Percentiles rank a stretch among this genome's conserved stretches.
Conservation (phyloP, 2,797 vertebrate genomes). For the Graptemys geographica region DNA sequence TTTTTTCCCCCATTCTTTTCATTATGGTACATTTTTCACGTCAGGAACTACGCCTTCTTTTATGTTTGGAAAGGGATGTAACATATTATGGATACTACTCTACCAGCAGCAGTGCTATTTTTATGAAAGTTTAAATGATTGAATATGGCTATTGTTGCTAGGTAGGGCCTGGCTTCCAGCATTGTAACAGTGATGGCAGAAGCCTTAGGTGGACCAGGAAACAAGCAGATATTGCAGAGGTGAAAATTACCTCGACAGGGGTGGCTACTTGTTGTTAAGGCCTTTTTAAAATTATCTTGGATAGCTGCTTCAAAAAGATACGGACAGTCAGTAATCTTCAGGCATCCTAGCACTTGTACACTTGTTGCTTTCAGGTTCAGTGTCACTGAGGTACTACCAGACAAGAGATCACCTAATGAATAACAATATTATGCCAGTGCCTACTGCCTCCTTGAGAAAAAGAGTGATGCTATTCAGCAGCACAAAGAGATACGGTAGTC, state of each 20-base stretch:
- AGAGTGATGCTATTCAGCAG: slow-evolving; percentile 73
- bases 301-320: slow-evolving; percentile 68
- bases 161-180: slow-evolving; percentile 68
- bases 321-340: slow-evolving; percentile 61
- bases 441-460: slow-evolving; percentile 69
- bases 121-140: slow-evolving; percentile 53
- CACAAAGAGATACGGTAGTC: slow-evolving; percentile 70
- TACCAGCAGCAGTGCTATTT: slow-evolving; percentile 51
- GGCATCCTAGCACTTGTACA: slow-evolving; percentile 67
- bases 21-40: slow-evolving; percentile 26
- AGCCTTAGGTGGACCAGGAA: slow-evolving; percentile 58
- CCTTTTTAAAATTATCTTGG: slow-evolving; percentile 64
- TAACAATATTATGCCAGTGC: slow-evolving; percentile 73
- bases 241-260: slow-evolving; percentile 76
- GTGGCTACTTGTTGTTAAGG: slow-evolving; percentile 66
- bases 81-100: slow-evolving; percentile 48
- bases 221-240: slow-evolving; percentile 62
- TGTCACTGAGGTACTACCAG: slow-evolving; percentile 71
- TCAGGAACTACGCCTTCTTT: slow-evolving; percentile 43
- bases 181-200: slow-evolving; percentile 55
- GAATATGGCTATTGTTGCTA: slow-evolving; percentile 52
- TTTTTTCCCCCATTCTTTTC: background rate
- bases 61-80: slow-evolving; percentile 43
- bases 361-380: slow-evolving; percentile 74
- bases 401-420: slow-evolving; percentile 76